A percentile compares a stretch with the other conserved stretches of the same genome.
Conservation (phyloP, 2,797 vertebrate species). For the Todus mexicanus region DNA sequence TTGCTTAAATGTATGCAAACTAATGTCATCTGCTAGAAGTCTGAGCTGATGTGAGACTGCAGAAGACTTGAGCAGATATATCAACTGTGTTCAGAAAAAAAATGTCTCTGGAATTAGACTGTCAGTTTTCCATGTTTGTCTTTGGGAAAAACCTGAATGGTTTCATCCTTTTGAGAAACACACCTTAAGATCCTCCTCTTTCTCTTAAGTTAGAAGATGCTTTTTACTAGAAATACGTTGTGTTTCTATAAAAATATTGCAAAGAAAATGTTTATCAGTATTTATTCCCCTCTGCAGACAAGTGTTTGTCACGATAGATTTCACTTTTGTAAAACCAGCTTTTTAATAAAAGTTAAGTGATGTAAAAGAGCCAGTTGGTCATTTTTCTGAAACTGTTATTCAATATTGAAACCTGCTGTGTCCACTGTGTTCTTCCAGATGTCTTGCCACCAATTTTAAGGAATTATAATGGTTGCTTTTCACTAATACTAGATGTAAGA, state of each 20-base stretch:
- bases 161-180: not conserved
- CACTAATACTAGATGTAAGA: not conserved
- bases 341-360: not conserved
- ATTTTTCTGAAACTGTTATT: slow-evolving; percentile 69
- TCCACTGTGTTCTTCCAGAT: not conserved
- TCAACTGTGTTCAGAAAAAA: not conserved
- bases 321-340: not conserved
- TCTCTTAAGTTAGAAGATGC: not conserved
- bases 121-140: not conserved
- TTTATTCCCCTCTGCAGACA: not conserved
- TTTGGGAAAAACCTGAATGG: not conserved
- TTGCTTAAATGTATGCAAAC: not conserved
- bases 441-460: not conserved
- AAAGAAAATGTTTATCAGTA: not conserved
- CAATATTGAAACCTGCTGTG: not conserved
- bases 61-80: fast-evolving
- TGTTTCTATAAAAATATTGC: not conserved
- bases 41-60: not conserved
- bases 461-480: not conserved
- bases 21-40: not conserved
- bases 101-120: not conserved
- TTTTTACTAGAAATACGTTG: not conserved
- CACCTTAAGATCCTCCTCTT: not conserved
- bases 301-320: not conserved
- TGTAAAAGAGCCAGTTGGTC: not conserved